Conservation (phyloP, 2,113 vertebrate genomes). For the Chloebia gouldiae region DNA sequence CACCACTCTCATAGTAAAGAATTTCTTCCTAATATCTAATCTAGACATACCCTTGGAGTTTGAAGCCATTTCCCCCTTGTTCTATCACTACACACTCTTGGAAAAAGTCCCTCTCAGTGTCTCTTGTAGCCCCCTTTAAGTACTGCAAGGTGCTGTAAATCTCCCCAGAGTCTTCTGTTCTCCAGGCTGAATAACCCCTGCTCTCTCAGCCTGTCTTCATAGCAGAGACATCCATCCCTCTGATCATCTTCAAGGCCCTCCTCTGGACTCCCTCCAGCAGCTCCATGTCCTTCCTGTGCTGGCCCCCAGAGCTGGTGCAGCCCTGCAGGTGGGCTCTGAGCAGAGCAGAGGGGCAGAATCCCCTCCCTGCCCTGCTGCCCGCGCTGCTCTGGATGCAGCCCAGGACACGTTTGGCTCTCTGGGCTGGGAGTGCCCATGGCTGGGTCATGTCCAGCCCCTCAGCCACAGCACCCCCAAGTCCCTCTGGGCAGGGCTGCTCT, state of each 20-base stretch:
- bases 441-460: background rate
- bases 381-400: background rate
- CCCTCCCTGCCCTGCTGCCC: background rate
- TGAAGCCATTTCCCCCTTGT: background rate
- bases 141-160: background rate
- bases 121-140: background rate
- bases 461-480: fast-evolving
- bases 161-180: background rate
- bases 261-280: background rate
- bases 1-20: background rate
- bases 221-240: background rate
- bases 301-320: background rate
- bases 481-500: fast-evolving
- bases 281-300: background rate
- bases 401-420: background rate
- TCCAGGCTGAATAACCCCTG: background rate
- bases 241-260: fast-evolving
- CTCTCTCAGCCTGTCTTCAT: background rate
- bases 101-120: background rate
- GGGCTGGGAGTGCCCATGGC: background rate
- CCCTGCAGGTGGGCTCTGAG: background rate
- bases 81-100: background rate
- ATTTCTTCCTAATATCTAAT: background rate
- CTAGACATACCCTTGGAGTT: background rate
- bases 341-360: background rate